Percentiles rank a stretch among this genome's conserved stretches.
Conservation (phyloP, 2,113 vertebrate species). For the Megaleporinus macrocephalus region DNA sequence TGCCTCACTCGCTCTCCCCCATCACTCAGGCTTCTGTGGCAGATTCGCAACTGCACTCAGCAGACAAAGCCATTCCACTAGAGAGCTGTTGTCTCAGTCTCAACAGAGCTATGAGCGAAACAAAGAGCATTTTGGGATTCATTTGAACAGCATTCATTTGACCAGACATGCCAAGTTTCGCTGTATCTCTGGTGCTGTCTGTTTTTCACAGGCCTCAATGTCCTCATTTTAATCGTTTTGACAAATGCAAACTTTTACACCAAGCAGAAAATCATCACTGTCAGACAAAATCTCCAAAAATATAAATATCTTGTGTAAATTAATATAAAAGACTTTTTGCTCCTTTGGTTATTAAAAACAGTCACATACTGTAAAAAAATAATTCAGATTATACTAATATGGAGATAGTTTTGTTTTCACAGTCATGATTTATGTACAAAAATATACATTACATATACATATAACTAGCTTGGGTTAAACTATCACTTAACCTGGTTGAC, state of each 20-base stretch:
- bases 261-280: background rate
- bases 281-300: background rate
- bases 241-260: too few species aligned
- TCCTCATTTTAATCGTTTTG: too few species aligned
- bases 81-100: conserved; percentile 9
- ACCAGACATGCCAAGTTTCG: background rate
- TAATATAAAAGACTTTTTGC: too few species aligned
- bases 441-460: too few species aligned
- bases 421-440: too few species aligned
- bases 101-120: conserved; percentile 7
- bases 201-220: background rate
- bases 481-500: background rate
- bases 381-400: too few species aligned
- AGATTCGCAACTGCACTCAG: conserved; percentile 21
- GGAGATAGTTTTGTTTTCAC: too few species aligned
- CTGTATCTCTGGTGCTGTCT: too few species aligned
- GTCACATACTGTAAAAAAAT: too few species aligned
- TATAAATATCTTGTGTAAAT: too few species aligned
- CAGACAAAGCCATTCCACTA: conserved; percentile 7
- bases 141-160: background rate
- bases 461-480: background rate
- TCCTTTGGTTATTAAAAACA: too few species aligned
- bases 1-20: background rate
- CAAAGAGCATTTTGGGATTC: background rate
- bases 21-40: conserved; percentile 7